A percentile compares a stretch with the other conserved stretches of the same genome.
These are phyloP conservation scores for Apostichopus japonicus DNA, from an alignment of 35 echinoderm and acorn worm genomes.

Conservation along the genomic window DNA sequence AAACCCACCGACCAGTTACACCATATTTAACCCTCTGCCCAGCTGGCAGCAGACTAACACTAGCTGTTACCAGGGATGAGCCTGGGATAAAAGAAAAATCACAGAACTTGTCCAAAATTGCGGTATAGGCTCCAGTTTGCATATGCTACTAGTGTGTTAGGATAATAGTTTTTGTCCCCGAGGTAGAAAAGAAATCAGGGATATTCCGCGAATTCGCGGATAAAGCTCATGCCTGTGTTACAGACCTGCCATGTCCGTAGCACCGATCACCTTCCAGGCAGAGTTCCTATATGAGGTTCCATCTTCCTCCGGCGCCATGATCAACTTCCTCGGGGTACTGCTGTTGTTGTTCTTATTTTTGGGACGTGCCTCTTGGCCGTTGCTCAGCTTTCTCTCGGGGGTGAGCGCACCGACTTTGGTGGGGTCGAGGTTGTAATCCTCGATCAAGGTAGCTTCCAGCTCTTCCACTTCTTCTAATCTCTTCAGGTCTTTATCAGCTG, in stretches of 20 bases:
- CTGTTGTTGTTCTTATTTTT: slow-evolving; percentile 31
- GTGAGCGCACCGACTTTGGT: slow-evolving; percentile 57
- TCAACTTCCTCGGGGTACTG: slow-evolving; percentile 58
- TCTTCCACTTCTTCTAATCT: slow-evolving; percentile 80
- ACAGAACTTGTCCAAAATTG: too few species aligned
- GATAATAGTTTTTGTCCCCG: too few species aligned
- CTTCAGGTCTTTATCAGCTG: slow-evolving; percentile 81
- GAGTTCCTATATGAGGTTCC: slow-evolving; percentile 9
- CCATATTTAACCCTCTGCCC: too few species aligned
- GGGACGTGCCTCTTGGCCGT: slow-evolving; percentile 13
- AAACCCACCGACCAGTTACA: too few species aligned
- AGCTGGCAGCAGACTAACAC: too few species aligned
- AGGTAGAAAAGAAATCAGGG: too few species aligned
- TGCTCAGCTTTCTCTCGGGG: slow-evolving; percentile 68
- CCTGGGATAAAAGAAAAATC: too few species aligned
- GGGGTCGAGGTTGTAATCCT: slow-evolving; percentile 68
- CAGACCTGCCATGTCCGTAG: slow-evolving; percentile 87
- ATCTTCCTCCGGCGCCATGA: slow-evolving; percentile 74
- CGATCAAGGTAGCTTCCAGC: slow-evolving; percentile 70
- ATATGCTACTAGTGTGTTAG: too few species aligned
- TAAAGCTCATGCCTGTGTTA: too few species aligned
- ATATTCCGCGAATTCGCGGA: too few species aligned
- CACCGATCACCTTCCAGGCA: slow-evolving; percentile 88
- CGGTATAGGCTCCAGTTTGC: too few species aligned
- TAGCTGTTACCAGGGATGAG: too few species aligned